Percentiles rank a stretch among this genome's conserved stretches.
These are phyloP conservation scores for Ptiloglossa arizonensis DNA, from an alignment of 1,140 invertebrate species.

Conservation along the genomic window DNA sequence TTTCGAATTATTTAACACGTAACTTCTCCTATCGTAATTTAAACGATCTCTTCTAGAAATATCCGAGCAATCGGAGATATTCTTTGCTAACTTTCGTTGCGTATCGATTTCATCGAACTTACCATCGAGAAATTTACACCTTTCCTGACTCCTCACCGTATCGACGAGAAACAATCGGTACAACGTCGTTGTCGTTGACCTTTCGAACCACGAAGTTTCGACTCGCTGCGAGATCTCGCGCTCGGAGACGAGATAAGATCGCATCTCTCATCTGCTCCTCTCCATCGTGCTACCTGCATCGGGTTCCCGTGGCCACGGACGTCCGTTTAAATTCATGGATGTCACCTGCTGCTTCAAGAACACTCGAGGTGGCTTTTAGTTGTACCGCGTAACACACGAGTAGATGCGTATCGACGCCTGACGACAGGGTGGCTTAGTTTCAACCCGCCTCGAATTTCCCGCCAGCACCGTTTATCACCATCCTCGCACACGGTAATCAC, in stretches of 20 bases:
- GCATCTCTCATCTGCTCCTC: conserved; percentile 71
- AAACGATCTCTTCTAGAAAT: no score
- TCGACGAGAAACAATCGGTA: no score
- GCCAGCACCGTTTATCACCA: not conserved
- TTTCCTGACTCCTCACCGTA: no score
- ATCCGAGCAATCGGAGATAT: no score
- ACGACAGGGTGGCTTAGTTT: conserved; percentile 17
- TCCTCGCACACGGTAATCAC: not conserved
- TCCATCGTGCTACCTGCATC: conserved; percentile 70
- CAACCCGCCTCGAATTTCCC: conserved; percentile 13
- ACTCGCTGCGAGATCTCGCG: not conserved
- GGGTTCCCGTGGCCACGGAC: conserved; percentile 48
- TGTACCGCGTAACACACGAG: not conserved
- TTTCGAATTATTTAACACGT: no score
- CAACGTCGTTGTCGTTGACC: not conserved
- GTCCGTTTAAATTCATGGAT: conserved; percentile 70
- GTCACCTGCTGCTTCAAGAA: conserved; percentile 70
- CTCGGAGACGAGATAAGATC: conserved; percentile 34
- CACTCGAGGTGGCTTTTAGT: conserved; percentile 27
- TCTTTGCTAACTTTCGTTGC: no score
- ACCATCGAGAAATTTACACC: no score
- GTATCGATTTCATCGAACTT: no score
- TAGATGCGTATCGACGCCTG: conserved; percentile 36
- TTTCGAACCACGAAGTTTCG: not conserved
- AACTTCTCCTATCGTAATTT: no score